These are phyloP conservation scores for Zosterops hypoxanthus DNA, from an alignment of 2,113 vertebrate species.

Conservation along the genomic window DNA sequence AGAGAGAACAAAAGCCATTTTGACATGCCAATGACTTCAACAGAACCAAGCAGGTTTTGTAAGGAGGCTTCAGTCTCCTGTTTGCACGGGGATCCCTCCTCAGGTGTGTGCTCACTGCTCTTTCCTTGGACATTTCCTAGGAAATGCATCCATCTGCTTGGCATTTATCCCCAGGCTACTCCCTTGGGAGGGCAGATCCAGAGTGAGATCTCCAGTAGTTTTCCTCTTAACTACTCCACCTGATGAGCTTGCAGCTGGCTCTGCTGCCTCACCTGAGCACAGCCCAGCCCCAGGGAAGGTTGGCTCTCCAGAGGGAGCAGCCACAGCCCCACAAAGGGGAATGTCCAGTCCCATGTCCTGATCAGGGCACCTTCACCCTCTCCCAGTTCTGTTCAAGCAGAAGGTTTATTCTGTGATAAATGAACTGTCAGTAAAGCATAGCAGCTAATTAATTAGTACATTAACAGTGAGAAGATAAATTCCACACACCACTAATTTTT, in stretches of 20 bases:
- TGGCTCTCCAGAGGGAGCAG: neutral
- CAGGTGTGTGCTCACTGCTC: neutral
- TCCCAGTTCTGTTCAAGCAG: neutral
- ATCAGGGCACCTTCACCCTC: neutral
- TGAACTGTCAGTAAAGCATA: neutral
- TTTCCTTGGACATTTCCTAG: neutral
- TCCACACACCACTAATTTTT: neutral
- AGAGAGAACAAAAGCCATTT: neutral
- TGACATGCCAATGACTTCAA: neutral
- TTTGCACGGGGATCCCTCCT: neutral
- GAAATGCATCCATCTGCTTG: neutral
- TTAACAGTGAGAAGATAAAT: neutral
- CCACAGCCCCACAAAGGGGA: slow-evolving; percentile 1
- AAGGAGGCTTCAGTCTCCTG: neutral
- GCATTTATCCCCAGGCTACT: slow-evolving; percentile 45
- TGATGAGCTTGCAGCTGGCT: neutral
- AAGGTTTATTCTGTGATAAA: neutral
- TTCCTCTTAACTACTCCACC: slow-evolving; percentile 75
- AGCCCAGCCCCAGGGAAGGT: neutral
- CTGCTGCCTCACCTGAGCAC: neutral
- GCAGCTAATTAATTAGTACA: neutral
- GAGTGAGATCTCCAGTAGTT: slow-evolving; percentile 79
- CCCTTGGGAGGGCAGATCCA: neutral
- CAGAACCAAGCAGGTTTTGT: neutral
- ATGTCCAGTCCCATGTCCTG: neutral